A percentile compares a stretch with the other conserved stretches of the same genome.
Conservation (phyloP, 2,797 vertebrate species). For the Pristis pectinata region DNA sequence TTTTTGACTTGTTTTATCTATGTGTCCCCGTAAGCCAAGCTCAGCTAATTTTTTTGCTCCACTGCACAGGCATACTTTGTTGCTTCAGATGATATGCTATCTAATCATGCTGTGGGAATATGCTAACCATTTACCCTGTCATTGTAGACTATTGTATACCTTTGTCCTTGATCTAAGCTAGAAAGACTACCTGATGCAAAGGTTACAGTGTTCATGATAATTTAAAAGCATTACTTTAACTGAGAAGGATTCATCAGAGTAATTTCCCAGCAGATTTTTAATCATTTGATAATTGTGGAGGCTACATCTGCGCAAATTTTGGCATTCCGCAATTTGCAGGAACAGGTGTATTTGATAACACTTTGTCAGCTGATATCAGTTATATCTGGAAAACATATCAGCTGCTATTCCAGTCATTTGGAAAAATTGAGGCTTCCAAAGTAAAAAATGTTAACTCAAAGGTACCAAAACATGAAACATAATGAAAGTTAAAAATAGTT, state of each 20-base stretch:
- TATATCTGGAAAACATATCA: background rate
- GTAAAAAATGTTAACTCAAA: constrained; percentile 8
- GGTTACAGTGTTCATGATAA: background rate
- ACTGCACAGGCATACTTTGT: background rate
- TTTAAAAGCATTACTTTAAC: background rate
- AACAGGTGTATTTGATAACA: background rate
- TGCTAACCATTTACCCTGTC: background rate
- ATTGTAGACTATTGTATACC: background rate
- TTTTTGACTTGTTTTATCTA: background rate
- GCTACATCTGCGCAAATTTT: background rate
- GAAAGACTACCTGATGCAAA: background rate
- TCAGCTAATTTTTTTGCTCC: background rate
- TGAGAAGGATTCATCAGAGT: background rate
- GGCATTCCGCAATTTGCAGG: background rate
- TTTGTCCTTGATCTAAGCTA: background rate
- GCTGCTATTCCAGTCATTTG: background rate
- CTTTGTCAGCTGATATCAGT: background rate
- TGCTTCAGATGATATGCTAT: background rate
- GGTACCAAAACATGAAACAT: no score
- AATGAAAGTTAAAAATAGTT: no score
- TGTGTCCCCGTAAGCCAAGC: background rate
- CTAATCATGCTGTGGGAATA: background rate
- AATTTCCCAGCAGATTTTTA: background rate
- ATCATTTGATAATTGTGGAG: background rate
- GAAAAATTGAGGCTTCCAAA: background rate